Conservation (phyloP, 1,140 invertebrate species). For the Episyrphus balteatus region DNA sequence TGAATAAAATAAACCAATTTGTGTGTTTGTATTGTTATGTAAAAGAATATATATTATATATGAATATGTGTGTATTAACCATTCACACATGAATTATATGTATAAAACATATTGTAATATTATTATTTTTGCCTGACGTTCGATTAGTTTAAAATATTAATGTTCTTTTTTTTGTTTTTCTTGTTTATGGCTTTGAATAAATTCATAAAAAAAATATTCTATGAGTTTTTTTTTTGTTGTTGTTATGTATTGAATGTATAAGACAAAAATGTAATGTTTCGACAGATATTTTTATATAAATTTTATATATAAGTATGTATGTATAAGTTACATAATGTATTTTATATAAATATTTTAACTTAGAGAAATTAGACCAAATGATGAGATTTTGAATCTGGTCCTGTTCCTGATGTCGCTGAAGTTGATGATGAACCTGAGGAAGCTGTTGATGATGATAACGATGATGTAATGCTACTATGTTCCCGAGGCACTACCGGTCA, state of each 20-base stretch:
- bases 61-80: too few species aligned
- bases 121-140: too few species aligned
- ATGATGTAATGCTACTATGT: not conserved
- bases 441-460: not conserved
- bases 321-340: not conserved
- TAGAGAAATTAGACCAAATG: not conserved
- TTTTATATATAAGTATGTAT: not conserved
- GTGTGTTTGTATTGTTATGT: too few species aligned
- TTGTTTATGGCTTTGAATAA: too few species aligned
- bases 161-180: too few species aligned
- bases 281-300: not conserved
- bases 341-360: not conserved
- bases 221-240: too few species aligned
- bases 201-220: too few species aligned
- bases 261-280: not conserved
- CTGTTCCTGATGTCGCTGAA: not conserved
- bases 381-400: not conserved
- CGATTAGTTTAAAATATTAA: too few species aligned
- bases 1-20: too few species aligned
- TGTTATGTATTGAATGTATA: not conserved
- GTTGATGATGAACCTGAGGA: slow-evolving; percentile 1
- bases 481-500: slow-evolving; percentile 11
- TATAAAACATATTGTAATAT: too few species aligned
- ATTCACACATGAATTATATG: too few species aligned
- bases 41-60: too few species aligned